These are phyloP conservation scores for Phrixothrix hirtus DNA, from an alignment of 2,888 invertebrate species.

Conservation along the genomic window DNA sequence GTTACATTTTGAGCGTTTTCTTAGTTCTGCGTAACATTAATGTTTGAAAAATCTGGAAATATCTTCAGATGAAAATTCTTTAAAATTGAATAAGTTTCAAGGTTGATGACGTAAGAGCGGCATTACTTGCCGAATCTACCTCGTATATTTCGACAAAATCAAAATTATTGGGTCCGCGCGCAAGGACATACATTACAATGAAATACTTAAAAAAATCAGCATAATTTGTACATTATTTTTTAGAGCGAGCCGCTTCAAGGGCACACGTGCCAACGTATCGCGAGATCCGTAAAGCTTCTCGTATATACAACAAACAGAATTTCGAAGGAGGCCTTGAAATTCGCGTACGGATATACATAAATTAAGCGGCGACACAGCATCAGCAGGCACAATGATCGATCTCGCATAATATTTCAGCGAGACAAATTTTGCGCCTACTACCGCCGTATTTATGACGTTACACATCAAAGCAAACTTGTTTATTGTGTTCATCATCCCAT, in stretches of 20 bases:
- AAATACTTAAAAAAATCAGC: neutral
- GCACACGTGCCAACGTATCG: neutral
- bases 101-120: too few relatives aligned
- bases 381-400: conserved; percentile 10
- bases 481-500: conserved; percentile 10
- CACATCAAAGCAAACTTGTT: conserved; percentile 21
- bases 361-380: conserved; percentile 12
- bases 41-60: too few relatives aligned
- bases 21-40: too few relatives aligned
- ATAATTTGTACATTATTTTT: neutral
- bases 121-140: too few relatives aligned
- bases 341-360: conserved; percentile 15
- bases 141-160: too few relatives aligned
- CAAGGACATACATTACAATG: conserved; percentile 6
- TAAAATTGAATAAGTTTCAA: too few relatives aligned
- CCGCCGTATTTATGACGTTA: conserved; percentile 5
- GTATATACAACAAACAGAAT: too few relatives aligned
- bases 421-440: conserved; percentile 23
- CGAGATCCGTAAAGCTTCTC: neutral
- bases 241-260: conserved; percentile 1
- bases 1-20: too few relatives aligned
- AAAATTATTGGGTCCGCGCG: neutral
- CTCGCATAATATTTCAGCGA: conserved; percentile 4
- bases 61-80: too few relatives aligned
- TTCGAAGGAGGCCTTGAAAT: conserved; percentile 15